Base-by-base conservation (phyloP, 2,113 vertebrate genomes). In the Geococcyx californianus region DNA sequence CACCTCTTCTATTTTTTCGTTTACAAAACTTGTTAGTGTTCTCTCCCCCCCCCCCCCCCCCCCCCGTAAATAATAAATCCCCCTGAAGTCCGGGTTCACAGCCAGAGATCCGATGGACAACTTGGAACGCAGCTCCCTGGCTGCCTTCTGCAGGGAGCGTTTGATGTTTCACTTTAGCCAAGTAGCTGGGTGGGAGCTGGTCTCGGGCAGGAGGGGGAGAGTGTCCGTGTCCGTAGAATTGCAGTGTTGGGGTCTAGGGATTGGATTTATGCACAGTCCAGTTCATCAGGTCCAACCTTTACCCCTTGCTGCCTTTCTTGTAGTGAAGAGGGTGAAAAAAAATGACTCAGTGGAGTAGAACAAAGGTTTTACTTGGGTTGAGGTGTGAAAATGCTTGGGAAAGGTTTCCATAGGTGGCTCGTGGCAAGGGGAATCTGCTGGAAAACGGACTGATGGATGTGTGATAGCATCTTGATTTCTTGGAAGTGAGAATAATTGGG, bases 301-400 rank as follows among this genome's bases (percentile, higher is more conserved):
- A 31, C 3, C 15, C 66, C 36, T 31, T 0, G 13, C 36, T 52
- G 63, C 31, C 25, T 0, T 25, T 10, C 11, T 10, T 1, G 6
- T 0, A 3, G 29, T 7, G n/a, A 16, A 17, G 2, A 0, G 38
- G 26, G 28, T 34, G 16, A 15, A 21, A 0, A n/a, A 31, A 33
- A 5, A 16, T 0, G 5, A 7, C 40, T 6, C 4, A 0, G 49
- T 6, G 47, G 7, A 3, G 24, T 14, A 0, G 6, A 4, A 3
- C 4, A 2, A 9, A 10, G 33, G 23, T 3, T 6, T 19, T 18
- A 7, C 26, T 44, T 6, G 1, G 63, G 38, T 7, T 13, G 1
- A 17, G 73, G 36, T 2, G 54, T 33, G 68, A 7, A 4, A 4
- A 3, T 0, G 3, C 6, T 20, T 23, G n/a, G 15, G 51, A 8